Evolutionary conservation across 2,888 invertebrate genomes (phyloP), one percentile per base, ranked within the genome.

Genomic region (Physocephala rufipes): DNA sequence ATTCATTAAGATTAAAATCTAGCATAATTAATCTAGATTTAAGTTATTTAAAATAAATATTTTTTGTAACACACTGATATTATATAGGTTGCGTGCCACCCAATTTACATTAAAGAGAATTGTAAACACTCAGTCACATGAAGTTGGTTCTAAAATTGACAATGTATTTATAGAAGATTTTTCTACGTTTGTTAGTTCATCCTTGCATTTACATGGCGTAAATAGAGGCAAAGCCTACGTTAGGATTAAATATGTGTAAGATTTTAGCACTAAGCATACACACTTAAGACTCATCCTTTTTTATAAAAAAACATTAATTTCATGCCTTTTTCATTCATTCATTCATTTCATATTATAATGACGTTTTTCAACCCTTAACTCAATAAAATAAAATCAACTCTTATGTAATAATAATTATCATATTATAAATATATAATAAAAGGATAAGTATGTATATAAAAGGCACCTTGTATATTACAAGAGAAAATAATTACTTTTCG

Each of bases 101-200:
- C 51, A 64, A 67, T 73, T 67, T 30, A 71, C 67, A 63, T 73
- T 26, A 67, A 53, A 67, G 58, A 5, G 15, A 71, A 71, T 73
- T 45, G 47, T 51, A 49, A 68, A 24, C 71, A 73, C 71, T 68
- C 55, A 73, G 26, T 61, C 73, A 43, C 67, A 63, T 73, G 73
- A 73, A 64, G 62, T 71, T 45, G 73, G 73, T 26, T 47, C 19
- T 43, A 64, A 64, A 64, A 24, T 24, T 45, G 64, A 64, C 64
- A 45, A 4, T 47, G 26, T 64, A 19, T 26, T 51, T 51, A 30
- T 67, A 30, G 55, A 26, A 67, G 55, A 67, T 55, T 53, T 67
- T 26, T 36, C 53, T 55, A 53, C 16, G 12, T 67, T 67, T 67
- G 16, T 24, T 24, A 64, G 47, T 47, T 49, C 43, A 47, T 49